Evolutionary conservation across 1,140 invertebrate genomes (phyloP).

Genomic region (Pantala flavescens): DNA sequence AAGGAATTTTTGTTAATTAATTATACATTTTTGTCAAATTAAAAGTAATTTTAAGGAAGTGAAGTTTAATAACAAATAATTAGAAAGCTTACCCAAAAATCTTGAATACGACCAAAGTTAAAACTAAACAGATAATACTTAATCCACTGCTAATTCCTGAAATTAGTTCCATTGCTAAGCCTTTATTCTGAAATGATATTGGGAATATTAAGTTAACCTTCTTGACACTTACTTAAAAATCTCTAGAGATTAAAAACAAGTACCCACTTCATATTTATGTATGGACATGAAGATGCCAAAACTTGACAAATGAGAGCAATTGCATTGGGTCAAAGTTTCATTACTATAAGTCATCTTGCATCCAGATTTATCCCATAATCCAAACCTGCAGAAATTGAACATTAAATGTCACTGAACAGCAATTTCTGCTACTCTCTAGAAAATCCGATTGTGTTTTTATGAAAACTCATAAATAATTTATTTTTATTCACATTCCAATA

Average conservation of each 20-base stretch:
- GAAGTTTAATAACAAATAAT: too few species aligned
- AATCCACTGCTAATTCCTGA: conserved; percentile 45
- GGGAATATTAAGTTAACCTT: background rate
- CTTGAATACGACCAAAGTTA: conserved; percentile 41
- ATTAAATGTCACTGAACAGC: too few species aligned
- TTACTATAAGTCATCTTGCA: conserved; percentile 38
- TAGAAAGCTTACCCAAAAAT: conserved; percentile 31
- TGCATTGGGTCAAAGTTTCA: conserved; percentile 41
- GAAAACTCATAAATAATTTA: too few species aligned
- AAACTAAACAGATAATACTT: conserved; percentile 44
- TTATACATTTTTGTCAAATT: too few species aligned
- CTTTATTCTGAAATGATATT: conserved; percentile 25
- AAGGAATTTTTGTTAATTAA: too few species aligned
- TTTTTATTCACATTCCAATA: too few species aligned
- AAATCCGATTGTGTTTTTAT: too few species aligned
- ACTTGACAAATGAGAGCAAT: conserved; percentile 50
- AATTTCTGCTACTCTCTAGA: too few species aligned
- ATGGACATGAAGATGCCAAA: conserved; percentile 47
- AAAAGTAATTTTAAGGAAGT: too few species aligned
- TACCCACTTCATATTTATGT: conserved; percentile 27
- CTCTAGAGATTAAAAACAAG: background rate
- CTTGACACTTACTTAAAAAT: background rate
- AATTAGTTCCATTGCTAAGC: conserved; percentile 38
- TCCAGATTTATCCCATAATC: conserved; percentile 30
- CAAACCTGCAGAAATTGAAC: too few species aligned